These are phyloP conservation scores for Sisor rabdophorus DNA, from an alignment of 2,113 vertebrate genomes.

Conservation along the genomic window DNA sequence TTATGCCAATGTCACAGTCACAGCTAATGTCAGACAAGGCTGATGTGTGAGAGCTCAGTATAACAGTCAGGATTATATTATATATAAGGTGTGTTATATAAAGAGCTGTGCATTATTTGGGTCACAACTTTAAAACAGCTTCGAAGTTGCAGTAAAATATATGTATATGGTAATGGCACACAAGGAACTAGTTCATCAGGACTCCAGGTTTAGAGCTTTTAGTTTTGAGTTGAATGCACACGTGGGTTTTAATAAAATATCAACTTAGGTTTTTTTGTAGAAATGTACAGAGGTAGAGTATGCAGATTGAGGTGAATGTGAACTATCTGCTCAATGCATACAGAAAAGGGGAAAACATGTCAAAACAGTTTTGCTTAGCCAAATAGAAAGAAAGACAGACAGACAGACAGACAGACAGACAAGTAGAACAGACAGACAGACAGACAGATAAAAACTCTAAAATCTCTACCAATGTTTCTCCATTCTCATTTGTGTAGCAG, in stretches of 20 bases:
- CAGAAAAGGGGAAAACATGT: no score
- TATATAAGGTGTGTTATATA: slow-evolving; percentile 4
- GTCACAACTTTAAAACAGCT: neutral
- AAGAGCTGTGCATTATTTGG: neutral
- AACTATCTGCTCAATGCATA: neutral
- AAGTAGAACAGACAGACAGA: no score
- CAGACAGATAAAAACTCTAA: neutral
- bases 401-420: no score
- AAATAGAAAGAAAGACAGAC: no score
- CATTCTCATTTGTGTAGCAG: neutral
- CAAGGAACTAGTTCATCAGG: neutral
- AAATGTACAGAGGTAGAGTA: neutral
- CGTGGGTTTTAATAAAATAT: slow-evolving; percentile 19
- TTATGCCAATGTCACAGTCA: slow-evolving; percentile 11
- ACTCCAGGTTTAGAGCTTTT: neutral
- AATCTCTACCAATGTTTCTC: neutral
- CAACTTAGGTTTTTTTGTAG: neutral
- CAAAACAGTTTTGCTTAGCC: neutral
- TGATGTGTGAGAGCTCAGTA: neutral
- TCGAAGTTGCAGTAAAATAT: neutral
- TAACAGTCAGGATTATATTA: slow-evolving; percentile 2
- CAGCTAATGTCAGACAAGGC: neutral
- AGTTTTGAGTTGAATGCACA: slow-evolving; percentile 3
- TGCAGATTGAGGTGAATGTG: neutral
- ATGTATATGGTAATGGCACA: neutral